phyloP scores from a whole-genome alignment of 2,113 vertebrate species.

The Limanda limanda region DNA sequence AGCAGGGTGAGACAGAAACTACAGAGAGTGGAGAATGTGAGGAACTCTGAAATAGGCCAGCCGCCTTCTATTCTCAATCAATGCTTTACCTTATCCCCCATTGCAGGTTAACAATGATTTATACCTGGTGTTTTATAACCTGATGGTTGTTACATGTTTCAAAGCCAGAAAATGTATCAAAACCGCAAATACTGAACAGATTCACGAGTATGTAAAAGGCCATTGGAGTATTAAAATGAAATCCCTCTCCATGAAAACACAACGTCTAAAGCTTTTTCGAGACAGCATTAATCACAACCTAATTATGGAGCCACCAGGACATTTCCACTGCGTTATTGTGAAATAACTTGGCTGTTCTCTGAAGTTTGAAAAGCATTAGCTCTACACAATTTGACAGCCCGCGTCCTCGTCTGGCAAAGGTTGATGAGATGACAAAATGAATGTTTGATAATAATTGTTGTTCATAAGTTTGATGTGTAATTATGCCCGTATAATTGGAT shows the following conservation, averaged over 20 bases:
- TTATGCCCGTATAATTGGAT: conserved; percentile 29
- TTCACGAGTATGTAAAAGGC: neutral
- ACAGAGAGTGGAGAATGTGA: conserved; percentile 10
- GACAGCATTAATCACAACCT: neutral
- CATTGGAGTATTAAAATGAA: neutral
- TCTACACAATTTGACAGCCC: conserved; percentile 42
- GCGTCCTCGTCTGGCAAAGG: conserved; percentile 29
- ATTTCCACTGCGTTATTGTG: conserved; percentile 15
- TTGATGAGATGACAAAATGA: conserved; percentile 52
- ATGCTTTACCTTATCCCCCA: conserved; percentile 2
- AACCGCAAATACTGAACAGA: conserved; percentile 34
- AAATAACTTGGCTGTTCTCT: conserved; percentile 30
- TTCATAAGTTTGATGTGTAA: conserved; percentile 32
- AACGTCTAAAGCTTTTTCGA: neutral
- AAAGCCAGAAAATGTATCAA: conserved; percentile 11
- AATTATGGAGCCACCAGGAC: conserved; percentile 15
- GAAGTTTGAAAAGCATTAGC: conserved; percentile 35
- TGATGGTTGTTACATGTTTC: too few species aligned
- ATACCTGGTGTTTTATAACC: too few species aligned
- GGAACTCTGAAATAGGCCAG: neutral
- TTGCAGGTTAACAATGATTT: too few species aligned
- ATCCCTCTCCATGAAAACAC: conserved; percentile 3
- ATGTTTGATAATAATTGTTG: conserved; percentile 51
- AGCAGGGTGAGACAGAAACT: conserved; percentile 15
- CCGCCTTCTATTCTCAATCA: conserved; percentile 20